Conservation (phyloP, 2,113 vertebrate genomes). For the Marcusenius ussheri region DNA sequence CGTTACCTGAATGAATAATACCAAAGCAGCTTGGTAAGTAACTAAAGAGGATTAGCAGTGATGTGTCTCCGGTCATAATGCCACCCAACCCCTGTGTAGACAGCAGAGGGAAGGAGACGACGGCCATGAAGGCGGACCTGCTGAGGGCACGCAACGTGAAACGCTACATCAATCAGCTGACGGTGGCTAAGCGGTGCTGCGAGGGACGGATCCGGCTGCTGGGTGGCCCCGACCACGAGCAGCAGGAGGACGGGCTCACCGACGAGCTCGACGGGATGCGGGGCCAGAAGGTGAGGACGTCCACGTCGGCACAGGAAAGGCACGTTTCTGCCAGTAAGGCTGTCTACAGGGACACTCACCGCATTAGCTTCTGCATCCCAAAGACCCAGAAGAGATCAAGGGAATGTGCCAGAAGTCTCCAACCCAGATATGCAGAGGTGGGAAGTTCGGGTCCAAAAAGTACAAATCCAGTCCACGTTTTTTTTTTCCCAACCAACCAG, state of each 20-base stretch:
- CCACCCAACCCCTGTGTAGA: constrained; percentile 43
- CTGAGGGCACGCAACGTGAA: constrained; percentile 93
- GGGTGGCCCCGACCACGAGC: constrained; percentile 84
- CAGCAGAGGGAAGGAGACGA: constrained; percentile 84
- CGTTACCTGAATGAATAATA: not conserved
- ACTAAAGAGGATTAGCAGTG: not conserved
- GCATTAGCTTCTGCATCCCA: not conserved
- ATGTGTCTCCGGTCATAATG: not conserved
- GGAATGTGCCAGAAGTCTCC: not conserved
- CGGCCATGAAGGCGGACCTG: constrained; percentile 93
- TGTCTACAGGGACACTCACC: not conserved
- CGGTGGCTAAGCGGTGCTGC: constrained; percentile 93
- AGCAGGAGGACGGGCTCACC: constrained; percentile 68
- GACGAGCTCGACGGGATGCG: constrained; percentile 79
- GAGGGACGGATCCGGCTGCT: constrained; percentile 88
- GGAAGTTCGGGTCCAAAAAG: too few species aligned
- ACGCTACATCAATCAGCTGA: constrained; percentile 95
- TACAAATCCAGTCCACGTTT: too few species aligned
- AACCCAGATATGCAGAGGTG: not conserved
- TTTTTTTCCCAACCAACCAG: too few species aligned
- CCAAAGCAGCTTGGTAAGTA: not conserved
- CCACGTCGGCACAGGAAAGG: not conserved
- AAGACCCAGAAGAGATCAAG: not conserved
- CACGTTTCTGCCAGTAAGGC: not conserved
- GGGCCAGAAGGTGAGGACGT: constrained; percentile 74